A percentile compares a stretch with the other conserved stretches of the same genome.
phyloP scores from a whole-genome alignment of 2,113 vertebrate genomes.

The Asarcornis scutulata region DNA sequence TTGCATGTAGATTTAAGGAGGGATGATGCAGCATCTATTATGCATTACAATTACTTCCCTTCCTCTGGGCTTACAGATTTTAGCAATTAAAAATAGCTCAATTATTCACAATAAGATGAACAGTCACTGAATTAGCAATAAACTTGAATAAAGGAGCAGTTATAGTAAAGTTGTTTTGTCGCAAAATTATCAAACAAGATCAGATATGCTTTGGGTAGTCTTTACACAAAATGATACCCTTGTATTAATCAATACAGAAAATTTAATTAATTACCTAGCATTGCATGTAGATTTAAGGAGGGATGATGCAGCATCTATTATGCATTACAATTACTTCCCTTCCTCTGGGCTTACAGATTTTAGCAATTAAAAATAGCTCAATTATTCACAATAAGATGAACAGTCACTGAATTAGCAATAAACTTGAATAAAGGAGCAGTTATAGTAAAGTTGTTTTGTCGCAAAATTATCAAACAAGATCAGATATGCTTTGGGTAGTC shows the following conservation, averaged over 20 bases:
- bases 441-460: background rate
- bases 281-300: constrained; percentile 11
- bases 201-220: rapidly evolving
- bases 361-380: constrained; percentile 45
- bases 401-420: background rate
- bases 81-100: constrained; percentile 45
- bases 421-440: constrained; percentile 23
- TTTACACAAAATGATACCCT: background rate
- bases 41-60: constrained; percentile 20
- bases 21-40: constrained; percentile 2
- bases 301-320: constrained; percentile 2
- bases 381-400: constrained; percentile 38
- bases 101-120: constrained; percentile 38
- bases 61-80: constrained; percentile 39
- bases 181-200: background rate
- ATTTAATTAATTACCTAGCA: constrained; percentile 40
- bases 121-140: background rate
- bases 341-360: constrained; percentile 39
- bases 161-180: background rate
- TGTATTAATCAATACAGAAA: constrained; percentile 9
- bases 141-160: constrained; percentile 23
- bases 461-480: background rate
- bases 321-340: constrained; percentile 20
- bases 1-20: constrained; percentile 11
- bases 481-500: rapidly evolving